Evolutionary conservation across 2,888 invertebrate species (phyloP), one percentile per base, ranked within the genome.

Genomic region (Thecocarcelia acutangulata): DNA sequence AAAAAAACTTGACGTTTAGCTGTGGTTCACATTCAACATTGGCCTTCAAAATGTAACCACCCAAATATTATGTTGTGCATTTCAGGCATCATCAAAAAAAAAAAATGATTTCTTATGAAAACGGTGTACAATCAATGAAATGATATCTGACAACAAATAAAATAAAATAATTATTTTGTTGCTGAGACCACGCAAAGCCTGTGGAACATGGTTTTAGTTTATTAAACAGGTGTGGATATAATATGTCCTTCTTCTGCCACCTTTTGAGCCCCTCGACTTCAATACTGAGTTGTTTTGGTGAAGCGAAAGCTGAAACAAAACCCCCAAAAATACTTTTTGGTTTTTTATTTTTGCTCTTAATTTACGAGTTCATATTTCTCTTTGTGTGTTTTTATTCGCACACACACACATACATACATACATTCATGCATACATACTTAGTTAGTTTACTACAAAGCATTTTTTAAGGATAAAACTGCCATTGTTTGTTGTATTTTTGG

Each of bases 361-460:
- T 73, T 78, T 78, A 78, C 54, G 72, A 58, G 59, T 58, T 73
- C 72, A 73, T 73, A 79, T 66, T 48, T 61, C 56, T 40, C 15
- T 8, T 28, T 12, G n/a, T 58, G 21, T 59, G 40, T 15, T 40
- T n/a, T n/a, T n/a, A n/a, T n/a, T n/a, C n/a, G n/a, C n/a, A n/a
- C n/a, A n/a, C n/a, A n/a, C n/a, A n/a, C n/a, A n/a, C n/a, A n/a
- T n/a, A n/a, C n/a, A n/a, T n/a, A n/a, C n/a, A n/a, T n/a, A n/a
- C n/a, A n/a, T n/a, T n/a, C n/a, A n/a, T n/a, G n/a, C n/a, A n/a
- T n/a, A n/a, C n/a, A n/a, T n/a, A n/a, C n/a, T n/a, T n/a, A n/a
- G 2, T 33, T 19, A 21, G 33, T 33, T 33, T 2, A 50, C 12
- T 15, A 37, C 12, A 64, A 24, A 17, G 1, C 8, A 11, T 19